phyloP scores from a whole-genome alignment of 2,888 invertebrate species.

The Diloba caeruleocephala region DNA sequence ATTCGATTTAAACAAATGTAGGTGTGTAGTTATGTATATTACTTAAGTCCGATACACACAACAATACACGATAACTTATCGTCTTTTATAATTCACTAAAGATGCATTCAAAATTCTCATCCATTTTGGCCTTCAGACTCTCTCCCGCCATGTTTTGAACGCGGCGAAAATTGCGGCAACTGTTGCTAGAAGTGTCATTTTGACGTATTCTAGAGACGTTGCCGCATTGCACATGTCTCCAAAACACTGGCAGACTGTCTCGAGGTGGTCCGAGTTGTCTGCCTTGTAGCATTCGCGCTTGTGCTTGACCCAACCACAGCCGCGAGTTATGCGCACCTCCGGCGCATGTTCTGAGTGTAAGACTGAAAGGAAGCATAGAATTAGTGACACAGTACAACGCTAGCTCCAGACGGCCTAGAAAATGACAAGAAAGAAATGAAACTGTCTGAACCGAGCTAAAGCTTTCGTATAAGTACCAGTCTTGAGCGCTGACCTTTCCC shows the following conservation, averaged over 20 bases:
- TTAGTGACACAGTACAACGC: not conserved
- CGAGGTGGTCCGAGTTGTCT: conserved; percentile 90
- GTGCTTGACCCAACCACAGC: conserved; percentile 89
- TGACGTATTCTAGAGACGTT: conserved; percentile 54
- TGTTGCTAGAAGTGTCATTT: conserved; percentile 56
- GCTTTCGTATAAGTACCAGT: too few relatives aligned
- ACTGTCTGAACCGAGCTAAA: too few relatives aligned
- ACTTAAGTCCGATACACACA: not conserved
- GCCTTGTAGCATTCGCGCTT: conserved; percentile 86
- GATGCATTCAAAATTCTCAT: not conserved
- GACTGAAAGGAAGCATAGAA: conserved; percentile 64
- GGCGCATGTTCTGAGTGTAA: conserved; percentile 69
- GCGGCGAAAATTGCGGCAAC: conserved; percentile 53
- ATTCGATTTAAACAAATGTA: too few relatives aligned
- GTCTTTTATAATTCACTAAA: not conserved
- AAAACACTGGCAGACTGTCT: conserved; percentile 90
- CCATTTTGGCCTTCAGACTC: conserved; percentile 22
- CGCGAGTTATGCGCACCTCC: conserved; percentile 85
- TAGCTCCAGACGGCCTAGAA: too few relatives aligned
- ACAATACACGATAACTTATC: conserved; percentile 1
- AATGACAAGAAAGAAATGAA: too few relatives aligned
- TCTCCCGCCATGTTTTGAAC: conserved; percentile 60
- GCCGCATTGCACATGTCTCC: conserved; percentile 89
- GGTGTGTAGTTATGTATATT: not conserved
- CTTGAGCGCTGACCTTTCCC: too few relatives aligned